A percentile compares a stretch with the other conserved stretches of the same genome.
Conservation (phyloP, 2,113 vertebrate genomes). For the Sminthopsis crassicaudata region DNA sequence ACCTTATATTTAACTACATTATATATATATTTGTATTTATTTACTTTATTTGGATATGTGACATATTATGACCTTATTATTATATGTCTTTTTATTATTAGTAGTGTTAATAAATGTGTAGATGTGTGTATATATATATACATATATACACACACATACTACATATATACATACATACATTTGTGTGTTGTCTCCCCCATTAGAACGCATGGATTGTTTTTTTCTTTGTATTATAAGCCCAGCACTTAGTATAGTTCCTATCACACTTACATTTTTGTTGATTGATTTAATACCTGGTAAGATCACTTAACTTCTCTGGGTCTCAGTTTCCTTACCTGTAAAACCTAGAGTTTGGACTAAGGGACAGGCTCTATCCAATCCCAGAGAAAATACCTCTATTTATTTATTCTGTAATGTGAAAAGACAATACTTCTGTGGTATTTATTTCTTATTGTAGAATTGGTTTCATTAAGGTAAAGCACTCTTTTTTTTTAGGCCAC, state of each 20-base stretch:
- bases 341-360: neutral
- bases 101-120: too few relatives aligned
- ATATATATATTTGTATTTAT: neutral
- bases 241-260: neutral
- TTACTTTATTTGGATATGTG: neutral
- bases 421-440: neutral
- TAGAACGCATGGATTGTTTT: neutral
- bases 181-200: neutral
- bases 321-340: neutral
- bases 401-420: neutral
- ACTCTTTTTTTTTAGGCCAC: neutral
- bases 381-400: neutral
- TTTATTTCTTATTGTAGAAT: neutral
- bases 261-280: neutral
- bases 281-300: neutral
- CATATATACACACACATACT: too few relatives aligned
- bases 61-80: too few relatives aligned
- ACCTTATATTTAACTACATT: neutral
- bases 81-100: too few relatives aligned
- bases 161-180: too few relatives aligned
- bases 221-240: neutral
- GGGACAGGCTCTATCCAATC: neutral
- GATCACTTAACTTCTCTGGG: neutral
- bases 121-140: too few relatives aligned
- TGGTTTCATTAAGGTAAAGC: neutral